A percentile compares a stretch with the other conserved stretches of the same genome.
Evolutionary conservation across 2,888 invertebrate species (phyloP).

Genomic region (Pyrgus malvae): DNA sequence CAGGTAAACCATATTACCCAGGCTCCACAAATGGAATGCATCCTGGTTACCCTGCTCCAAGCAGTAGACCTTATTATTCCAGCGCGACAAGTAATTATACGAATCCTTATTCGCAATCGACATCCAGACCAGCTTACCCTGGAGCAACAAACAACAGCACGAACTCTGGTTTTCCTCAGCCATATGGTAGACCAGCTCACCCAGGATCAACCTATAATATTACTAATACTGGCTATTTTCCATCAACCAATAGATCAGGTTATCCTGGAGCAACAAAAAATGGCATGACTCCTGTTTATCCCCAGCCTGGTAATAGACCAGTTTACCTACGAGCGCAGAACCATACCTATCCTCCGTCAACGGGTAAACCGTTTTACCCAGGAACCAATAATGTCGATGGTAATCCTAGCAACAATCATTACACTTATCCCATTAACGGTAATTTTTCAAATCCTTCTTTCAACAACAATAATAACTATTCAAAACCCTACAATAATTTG

Average conservation of each 20-base stretch:
- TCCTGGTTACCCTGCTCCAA: not conserved
- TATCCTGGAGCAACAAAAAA: not conserved
- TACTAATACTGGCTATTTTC: not conserved
- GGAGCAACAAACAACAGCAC: not conserved
- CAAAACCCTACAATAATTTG: constrained; percentile 1
- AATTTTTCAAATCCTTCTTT: not conserved
- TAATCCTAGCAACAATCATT: not conserved
- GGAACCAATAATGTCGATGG: not conserved
- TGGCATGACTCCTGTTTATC: not conserved
- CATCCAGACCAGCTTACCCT: not conserved
- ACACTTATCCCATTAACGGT: not conserved
- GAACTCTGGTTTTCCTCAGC: not conserved
- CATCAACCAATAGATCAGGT: not conserved
- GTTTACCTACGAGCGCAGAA: not conserved
- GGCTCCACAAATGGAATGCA: not conserved
- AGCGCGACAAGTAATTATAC: too few species aligned
- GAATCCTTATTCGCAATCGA: constrained; percentile 4
- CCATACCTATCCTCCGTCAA: constrained; percentile 9
- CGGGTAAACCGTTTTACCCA: not conserved
- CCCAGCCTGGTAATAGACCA: not conserved
- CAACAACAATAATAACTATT: not conserved
- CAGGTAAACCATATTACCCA: too few species aligned
- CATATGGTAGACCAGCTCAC: not conserved
- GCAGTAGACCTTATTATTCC: too few species aligned
- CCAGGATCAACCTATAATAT: not conserved